Percentiles rank a stretch among this genome's conserved stretches.
These are phyloP conservation scores for Gallinago stenura DNA, from an alignment of 2,797 vertebrate genomes.

Conservation along the genomic window DNA sequence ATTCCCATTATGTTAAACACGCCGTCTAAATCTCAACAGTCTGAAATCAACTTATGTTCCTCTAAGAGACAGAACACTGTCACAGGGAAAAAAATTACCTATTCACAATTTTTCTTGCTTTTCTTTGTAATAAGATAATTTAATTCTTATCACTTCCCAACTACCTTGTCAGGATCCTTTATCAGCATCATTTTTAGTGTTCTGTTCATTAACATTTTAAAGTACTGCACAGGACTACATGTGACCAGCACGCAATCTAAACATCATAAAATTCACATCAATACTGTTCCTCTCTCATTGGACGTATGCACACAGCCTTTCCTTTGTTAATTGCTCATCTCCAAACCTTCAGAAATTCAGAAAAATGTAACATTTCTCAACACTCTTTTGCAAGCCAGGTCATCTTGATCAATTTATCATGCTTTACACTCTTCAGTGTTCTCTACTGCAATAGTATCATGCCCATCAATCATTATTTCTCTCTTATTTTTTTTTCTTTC, in stretches of 20 bases:
- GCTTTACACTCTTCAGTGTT: not conserved
- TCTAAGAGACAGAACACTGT: slow-evolving; percentile 16
- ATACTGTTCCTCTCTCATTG: not conserved
- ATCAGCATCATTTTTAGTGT: not conserved
- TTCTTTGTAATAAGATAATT: slow-evolving; percentile 20
- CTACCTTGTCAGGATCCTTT: slow-evolving; percentile 19
- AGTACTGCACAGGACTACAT: not conserved
- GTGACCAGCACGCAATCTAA: slow-evolving; percentile 7
- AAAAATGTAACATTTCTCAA: not conserved
- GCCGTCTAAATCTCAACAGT: slow-evolving; percentile 20
- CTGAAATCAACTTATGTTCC: slow-evolving; percentile 35
- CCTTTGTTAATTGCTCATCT: slow-evolving; percentile 10
- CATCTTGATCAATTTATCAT: slow-evolving; percentile 8
- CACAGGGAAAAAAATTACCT: not conserved
- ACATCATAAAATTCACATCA: slow-evolving; percentile 31
- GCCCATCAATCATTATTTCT: slow-evolving; percentile 40
- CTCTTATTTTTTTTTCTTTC: slow-evolving; percentile 24
- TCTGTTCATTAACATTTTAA: slow-evolving; percentile 22
- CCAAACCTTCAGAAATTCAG: not conserved
- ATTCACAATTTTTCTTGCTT: not conserved
- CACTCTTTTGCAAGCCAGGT: not conserved
- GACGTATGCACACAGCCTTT: not conserved
- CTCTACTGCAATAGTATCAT: not conserved
- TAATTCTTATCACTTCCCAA: not conserved
- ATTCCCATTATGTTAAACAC: slow-evolving; percentile 45